A percentile compares a stretch with the other conserved stretches of the same genome.
Evolutionary conservation across 1,140 invertebrate genomes (phyloP).

Genomic region (Dendroctonus ponderosae): DNA sequence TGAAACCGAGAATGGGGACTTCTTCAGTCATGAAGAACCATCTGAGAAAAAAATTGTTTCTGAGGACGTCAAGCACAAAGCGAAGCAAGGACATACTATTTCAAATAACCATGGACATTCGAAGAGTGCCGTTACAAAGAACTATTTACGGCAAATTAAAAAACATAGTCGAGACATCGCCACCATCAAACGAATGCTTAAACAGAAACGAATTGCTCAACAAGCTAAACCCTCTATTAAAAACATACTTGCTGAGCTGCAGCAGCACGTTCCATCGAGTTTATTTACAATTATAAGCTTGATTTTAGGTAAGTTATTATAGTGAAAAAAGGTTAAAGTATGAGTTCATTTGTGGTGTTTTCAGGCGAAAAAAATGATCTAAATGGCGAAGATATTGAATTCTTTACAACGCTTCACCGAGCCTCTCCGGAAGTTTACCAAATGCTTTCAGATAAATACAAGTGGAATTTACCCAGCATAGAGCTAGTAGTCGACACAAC

Average conservation of each 20-base stretch:
- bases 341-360: slow-evolving; percentile 27
- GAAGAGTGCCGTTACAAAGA: slow-evolving; percentile 33
- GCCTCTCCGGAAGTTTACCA: slow-evolving; percentile 44
- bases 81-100: background rate
- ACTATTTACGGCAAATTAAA: slow-evolving; percentile 43
- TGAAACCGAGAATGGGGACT: background rate
- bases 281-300: slow-evolving; percentile 27
- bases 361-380: slow-evolving; percentile 38
- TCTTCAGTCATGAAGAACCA: no score
- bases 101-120: background rate
- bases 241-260: slow-evolving; percentile 18
- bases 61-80: background rate
- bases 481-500: slow-evolving; percentile 28
- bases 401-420: slow-evolving; percentile 44
- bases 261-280: slow-evolving; percentile 12
- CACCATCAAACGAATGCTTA: slow-evolving; percentile 42
- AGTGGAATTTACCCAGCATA: slow-evolving; percentile 45
- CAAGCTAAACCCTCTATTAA: slow-evolving; percentile 31
- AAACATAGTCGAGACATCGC: slow-evolving; percentile 45
- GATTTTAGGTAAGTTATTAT: slow-evolving; percentile 12
- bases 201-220: slow-evolving; percentile 28
- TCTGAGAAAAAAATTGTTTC: no score
- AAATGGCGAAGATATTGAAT: slow-evolving; percentile 41
- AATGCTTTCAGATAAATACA: slow-evolving; percentile 42
- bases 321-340: slow-evolving; percentile 33